Evolutionary conservation across 2,888 invertebrate genomes (phyloP), one percentile per base, ranked within the genome.

Genomic region (Microchrysa polita): DNA sequence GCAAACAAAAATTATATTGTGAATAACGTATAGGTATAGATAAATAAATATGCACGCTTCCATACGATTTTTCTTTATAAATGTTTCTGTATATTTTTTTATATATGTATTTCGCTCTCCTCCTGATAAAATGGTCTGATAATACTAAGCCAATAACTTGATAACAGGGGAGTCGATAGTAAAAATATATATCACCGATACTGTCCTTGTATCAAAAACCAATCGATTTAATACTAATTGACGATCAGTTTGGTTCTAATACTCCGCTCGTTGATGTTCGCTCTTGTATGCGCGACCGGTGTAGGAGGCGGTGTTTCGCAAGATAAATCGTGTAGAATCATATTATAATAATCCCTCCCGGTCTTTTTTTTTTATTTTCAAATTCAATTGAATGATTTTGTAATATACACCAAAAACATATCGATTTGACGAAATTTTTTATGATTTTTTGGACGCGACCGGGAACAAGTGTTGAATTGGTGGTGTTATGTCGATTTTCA

Each of bases 191-290:
- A 34, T 27, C 20, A 52, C 59, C 44, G 72, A 73, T 73, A 63
- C 55, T 61, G 63, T 63, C 63, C 72, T 73, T 73, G 52, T 63
- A 61, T 73, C 72, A 61, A 55, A 72, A 63, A 61, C 44, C 72
- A 73, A 73, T 73, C 63, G 72, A 73, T 73, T 73, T 52, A 48
- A 63, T 61, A 73, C 34, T 53, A 73, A 73, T 61, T 23, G 63
- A 22, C 52, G 72, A 73, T 73, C 44, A 73, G 72, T 63, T 63
- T 14, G 40, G 23, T 73, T 61, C 27, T 63, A 52, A 73, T 73
- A 63, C 53, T n/a, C 18, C 63, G 48, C 18, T 52, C 16, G 44
- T 57, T 67, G 48, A 67, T 52, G 52, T 27, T 27, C n/a, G 52
- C n/a, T 27, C n/a, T 14, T 23, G 42, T 10, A 27, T 27, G 52